Base-by-base conservation (phyloP, 2,113 vertebrate species). In the Ptilonorhynchus violaceus region DNA sequence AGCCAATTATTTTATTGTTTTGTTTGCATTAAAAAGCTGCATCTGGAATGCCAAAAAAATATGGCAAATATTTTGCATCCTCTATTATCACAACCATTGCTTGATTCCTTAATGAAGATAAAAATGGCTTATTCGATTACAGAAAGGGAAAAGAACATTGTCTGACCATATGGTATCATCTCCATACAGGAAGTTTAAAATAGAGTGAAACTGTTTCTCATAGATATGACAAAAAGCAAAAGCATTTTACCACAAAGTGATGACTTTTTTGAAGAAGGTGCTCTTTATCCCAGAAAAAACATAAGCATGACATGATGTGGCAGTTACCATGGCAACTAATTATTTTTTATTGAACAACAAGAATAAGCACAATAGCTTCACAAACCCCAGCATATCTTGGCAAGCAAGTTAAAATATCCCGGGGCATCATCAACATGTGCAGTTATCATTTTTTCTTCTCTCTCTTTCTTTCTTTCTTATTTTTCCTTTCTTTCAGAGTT, bases 341-440 rank as follows among this genome's bases (percentile, higher is more conserved):
- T 97, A 94, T 96, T 96, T 97, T 96, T 95, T 95, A 93, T 96
- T 96, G 96, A 95, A 96, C 94, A 94, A 95, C 89, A 94, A 92
- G 89, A 92, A 92, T 92, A 95, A 96, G 80, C 89, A 95, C 94
- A 96, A 95, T 96, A 94, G 93, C 92, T 95, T 56, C 92, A 80
- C 53, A 73, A 95, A 95, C 42, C 74, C 85, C 81, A 91, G 69
- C 90, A 53, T 80, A 93, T 93, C 93, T 96, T 95, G 85, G 89
- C 93, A 93, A 81, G 92, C 56, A 70, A 93, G 76, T 94, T 89
- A 93, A 95, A 93, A 96, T 96, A 89, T 96, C 96, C 95, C 3
- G 42, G 91, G 96, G 92, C 95, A 94, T 74, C 88, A 80, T 77
- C 88, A 92, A 44, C 93, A 90, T 81, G 79, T 92, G 72, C 88